Evolutionary conservation across 2,888 invertebrate genomes (phyloP), one percentile per base, ranked within the genome.

Genomic region (Acleris cristana): DNA sequence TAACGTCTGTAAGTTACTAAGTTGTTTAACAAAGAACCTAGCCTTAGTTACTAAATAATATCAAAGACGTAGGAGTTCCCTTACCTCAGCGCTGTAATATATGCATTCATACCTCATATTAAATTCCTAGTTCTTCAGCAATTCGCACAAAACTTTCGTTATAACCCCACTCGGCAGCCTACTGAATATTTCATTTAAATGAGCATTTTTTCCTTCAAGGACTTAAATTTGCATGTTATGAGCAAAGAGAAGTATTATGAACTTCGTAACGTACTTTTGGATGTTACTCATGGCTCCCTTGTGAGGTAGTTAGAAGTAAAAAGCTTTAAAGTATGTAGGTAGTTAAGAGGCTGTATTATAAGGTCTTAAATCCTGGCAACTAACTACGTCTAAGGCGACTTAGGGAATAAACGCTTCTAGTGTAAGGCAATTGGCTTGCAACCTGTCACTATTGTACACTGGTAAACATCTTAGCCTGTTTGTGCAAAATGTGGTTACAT

Each of bases 141-240:
- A 75, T 78, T 74, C 76, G 66, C 72, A 72, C 74, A 76, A 81
- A 87, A 87, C 80, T 89, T 88, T 84, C 79, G 84, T 80, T 83
- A 86, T 82, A 86, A 84, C 79, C 80, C 71, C 78, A 72, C 76
- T 72, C 75, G 69, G 76, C 73, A 74, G 48, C 84, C 89, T 88
- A 77, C 84, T 89, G 89, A 90, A 90, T 90, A 89, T 90, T 88
- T 89, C 87, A 90, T 89, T 86, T 86, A 85, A 83, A 81, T 76
- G 76, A 77, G 74, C 79, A 82, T 86, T 89, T 89, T 89, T 86
- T 83, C 81, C 79, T 79, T 75, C 76, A 74, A 81, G 74, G 77
- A 76, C 81, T 74, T 73, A 74, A 81, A 90, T 90, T 90, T 90
- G 81, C 90, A 90, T 89, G 86, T 89, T 89, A 90, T 90, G 89